Evolutionary conservation across 2,113 vertebrate genomes (phyloP).

Genomic region (Oxyruncus cristatus): DNA sequence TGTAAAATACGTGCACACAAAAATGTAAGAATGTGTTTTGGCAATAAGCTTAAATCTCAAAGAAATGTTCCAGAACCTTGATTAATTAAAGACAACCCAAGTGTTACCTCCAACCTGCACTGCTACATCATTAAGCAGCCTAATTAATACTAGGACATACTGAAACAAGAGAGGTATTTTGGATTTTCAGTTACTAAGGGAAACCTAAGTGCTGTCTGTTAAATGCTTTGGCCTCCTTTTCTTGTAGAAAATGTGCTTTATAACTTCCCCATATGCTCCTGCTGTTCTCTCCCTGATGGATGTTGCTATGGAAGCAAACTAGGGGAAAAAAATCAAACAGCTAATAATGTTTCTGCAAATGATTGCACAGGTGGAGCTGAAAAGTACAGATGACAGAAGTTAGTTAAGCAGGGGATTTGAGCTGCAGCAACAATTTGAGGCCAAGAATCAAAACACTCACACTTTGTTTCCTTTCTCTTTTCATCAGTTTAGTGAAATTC

Average conservation of each 20-base stretch:
- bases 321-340: constrained; percentile 21
- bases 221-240: constrained; percentile 62
- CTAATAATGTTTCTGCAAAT: constrained; percentile 66
- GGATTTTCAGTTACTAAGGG: constrained; percentile 56
- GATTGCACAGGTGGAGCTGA: constrained; percentile 59
- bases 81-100: constrained; percentile 60
- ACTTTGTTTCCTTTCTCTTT: not conserved
- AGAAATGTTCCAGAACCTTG: constrained; percentile 41
- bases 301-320: constrained; percentile 71
- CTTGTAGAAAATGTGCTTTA: constrained; percentile 57
- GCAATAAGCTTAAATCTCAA: constrained; percentile 47
- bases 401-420: constrained; percentile 30
- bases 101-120: constrained; percentile 33
- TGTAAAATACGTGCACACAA: not conserved
- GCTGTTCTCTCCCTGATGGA: constrained; percentile 59
- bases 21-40: constrained; percentile 25
- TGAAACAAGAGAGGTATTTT: constrained; percentile 48
- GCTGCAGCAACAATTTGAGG: not conserved
- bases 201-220: constrained; percentile 49
- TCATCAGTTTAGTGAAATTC: not conserved
- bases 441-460: not conserved
- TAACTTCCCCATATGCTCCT: constrained; percentile 58
- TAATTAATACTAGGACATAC: constrained; percentile 57
- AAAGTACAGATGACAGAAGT: constrained; percentile 51
- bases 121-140: constrained; percentile 40